A percentile compares a stretch with the other conserved stretches of the same genome.
These are phyloP conservation scores for Drosophila truncata DNA, from an alignment of 1,140 invertebrate species.

Conservation along the genomic window DNA sequence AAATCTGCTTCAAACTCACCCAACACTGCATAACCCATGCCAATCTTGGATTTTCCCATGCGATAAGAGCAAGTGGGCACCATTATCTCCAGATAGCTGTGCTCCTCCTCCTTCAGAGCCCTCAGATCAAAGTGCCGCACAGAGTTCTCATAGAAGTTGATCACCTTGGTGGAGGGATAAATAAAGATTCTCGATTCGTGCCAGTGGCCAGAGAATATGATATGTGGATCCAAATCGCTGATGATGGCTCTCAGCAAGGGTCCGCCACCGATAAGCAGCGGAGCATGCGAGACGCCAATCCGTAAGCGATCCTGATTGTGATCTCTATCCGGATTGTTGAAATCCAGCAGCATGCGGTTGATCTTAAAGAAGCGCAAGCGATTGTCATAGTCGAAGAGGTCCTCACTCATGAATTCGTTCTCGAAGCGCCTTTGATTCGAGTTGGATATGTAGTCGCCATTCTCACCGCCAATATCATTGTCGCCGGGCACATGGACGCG, in stretches of 20 bases:
- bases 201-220: constrained; percentile 94
- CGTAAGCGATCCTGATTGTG: constrained; percentile 88
- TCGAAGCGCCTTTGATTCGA: constrained; percentile 92
- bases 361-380: constrained; percentile 88
- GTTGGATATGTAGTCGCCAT: constrained; percentile 89
- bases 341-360: constrained; percentile 89
- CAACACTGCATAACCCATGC: constrained; percentile 93
- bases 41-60: constrained; percentile 94
- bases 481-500: constrained; percentile 96
- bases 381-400: constrained; percentile 88
- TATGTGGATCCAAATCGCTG: constrained; percentile 87
- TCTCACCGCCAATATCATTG: constrained; percentile 98
- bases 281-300: constrained; percentile 90
- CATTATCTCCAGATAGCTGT: constrained; percentile 92
- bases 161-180: constrained; percentile 75
- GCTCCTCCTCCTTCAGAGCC: constrained; percentile 82
- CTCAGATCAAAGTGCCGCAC: constrained; percentile 83
- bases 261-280: constrained; percentile 88
- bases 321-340: constrained; percentile 87
- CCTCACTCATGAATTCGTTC: constrained; percentile 90
- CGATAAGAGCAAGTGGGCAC: constrained; percentile 97
- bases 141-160: constrained; percentile 84
- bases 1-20: constrained; percentile 87
- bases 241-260: constrained; percentile 88
- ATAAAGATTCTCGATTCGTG: constrained; percentile 88